Evolutionary conservation across 2,888 invertebrate genomes (phyloP).

Genomic region (Cryptocephalus primarius): DNA sequence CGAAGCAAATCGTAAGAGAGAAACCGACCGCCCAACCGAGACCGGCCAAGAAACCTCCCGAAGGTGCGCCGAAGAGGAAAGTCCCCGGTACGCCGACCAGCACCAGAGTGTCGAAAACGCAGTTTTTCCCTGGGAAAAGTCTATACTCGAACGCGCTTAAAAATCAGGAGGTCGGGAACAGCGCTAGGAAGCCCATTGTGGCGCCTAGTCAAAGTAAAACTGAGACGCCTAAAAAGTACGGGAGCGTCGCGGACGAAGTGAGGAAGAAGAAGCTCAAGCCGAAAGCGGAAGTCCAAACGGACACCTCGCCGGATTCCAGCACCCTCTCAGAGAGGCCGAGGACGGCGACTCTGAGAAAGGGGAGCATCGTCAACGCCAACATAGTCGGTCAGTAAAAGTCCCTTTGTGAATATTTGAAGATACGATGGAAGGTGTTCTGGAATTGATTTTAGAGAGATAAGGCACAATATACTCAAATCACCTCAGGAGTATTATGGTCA

Average conservation of each 20-base stretch:
- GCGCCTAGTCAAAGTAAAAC: background rate
- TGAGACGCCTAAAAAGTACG: background rate
- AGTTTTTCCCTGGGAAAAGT: conserved; percentile 33
- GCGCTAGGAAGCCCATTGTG: background rate
- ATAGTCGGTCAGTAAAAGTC: conserved; percentile 25
- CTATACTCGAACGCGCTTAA: conserved; percentile 28
- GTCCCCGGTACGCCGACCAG: conserved; percentile 15
- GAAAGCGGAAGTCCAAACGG: background rate
- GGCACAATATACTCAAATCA: background rate
- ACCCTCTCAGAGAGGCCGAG: conserved; percentile 28
- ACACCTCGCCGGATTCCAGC: conserved; percentile 15
- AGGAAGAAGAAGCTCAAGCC: background rate
- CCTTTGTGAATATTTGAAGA: background rate
- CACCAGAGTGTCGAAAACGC: conserved; percentile 27
- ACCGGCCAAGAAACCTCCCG: background rate
- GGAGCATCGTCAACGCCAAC: conserved; percentile 30
- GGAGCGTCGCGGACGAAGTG: too few species aligned
- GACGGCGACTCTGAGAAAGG: conserved; percentile 33
- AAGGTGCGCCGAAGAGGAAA: conserved; percentile 1
- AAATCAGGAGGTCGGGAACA: conserved; percentile 3
- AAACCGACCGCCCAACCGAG: background rate
- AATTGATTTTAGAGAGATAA: background rate
- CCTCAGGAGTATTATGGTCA: too few species aligned
- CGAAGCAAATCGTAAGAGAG: conserved; percentile 2
- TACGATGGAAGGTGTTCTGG: too few species aligned